These are phyloP conservation scores for Micropoecilia bifurca DNA, from an alignment of 2,797 vertebrate genomes.

Conservation along the genomic window DNA sequence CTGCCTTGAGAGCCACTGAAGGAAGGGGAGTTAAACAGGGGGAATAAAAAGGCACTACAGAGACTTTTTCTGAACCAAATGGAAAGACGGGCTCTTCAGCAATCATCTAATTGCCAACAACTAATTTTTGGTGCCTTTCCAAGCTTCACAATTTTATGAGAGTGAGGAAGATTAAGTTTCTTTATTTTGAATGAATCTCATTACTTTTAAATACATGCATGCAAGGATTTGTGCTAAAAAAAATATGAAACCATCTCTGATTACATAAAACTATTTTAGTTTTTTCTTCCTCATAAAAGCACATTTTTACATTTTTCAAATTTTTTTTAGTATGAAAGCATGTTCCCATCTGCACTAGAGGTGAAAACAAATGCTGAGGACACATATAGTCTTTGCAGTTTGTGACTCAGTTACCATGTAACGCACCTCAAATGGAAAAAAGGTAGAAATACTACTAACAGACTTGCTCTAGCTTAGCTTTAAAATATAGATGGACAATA, in stretches of 20 bases:
- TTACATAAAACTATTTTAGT: neutral
- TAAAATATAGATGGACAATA: neutral
- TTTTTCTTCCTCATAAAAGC: neutral
- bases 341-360: neutral
- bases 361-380: neutral
- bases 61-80: constrained; percentile 60
- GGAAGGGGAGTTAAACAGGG: constrained; percentile 69
- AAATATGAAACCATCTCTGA: neutral
- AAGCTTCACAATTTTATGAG: constrained; percentile 36
- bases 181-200: constrained; percentile 50
- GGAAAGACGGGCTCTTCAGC: constrained; percentile 58
- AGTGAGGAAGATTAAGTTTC: constrained; percentile 50
- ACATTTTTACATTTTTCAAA: too few species aligned
- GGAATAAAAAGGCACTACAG: constrained; percentile 68
- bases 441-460: neutral
- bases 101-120: constrained; percentile 45
- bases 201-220: constrained; percentile 49
- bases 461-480: neutral
- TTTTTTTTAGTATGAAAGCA: too few species aligned
- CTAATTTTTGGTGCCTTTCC: constrained; percentile 41
- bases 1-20: constrained; percentile 65
- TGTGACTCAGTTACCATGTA: neutral
- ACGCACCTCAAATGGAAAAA: neutral
- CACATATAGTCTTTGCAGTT: neutral
- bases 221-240: constrained; percentile 29